Evolutionary conservation across 2,113 vertebrate genomes (phyloP), one percentile per base, ranked within the genome.

Genomic region (Crotalus horridus): DNA sequence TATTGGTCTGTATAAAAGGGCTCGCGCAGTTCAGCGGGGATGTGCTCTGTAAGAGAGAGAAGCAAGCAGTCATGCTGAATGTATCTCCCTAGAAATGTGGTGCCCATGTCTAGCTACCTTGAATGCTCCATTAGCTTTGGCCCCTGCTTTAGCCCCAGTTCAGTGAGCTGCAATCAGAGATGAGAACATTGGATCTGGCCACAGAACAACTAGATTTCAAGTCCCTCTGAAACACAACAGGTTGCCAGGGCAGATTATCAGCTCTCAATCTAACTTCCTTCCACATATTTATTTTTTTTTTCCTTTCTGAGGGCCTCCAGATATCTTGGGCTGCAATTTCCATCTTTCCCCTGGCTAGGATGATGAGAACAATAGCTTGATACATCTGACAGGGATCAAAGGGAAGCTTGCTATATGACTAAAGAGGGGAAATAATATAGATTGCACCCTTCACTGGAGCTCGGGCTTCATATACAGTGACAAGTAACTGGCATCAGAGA

Each of bases 1-100:
- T 99, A 99, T 96, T 99, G 99, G 96, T 99, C 99, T 0, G 98
- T 98, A 96, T 99, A 99, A 97, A 99, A 99, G 23, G 98, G 98
- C 86, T 99, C 98, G 92, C 98, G 98, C 93, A 99, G 98, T 97
- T 99, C 99, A 81, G 97, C 96, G 1, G 99, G 98, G 90, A 99
- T 98, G 15, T 98, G 98, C 91, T 99, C 99, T 98, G 94, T 3
- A 89, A 13, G 53, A 39, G 33, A 24, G 23, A 59, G 13, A 53
- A 15, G 29, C 23, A 55, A 9, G 43, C 2, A 43, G 55, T 43
- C 56, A 87, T 3, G 1, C n/a, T 61, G 54, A 46, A 86, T 23
- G 24, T 56, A 61, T 33, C 46, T 7, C 39, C n/a, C 8, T 21
- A 23, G n/a, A 64, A 86, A 87, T 39, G 54, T 12, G 24, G 61